Base-by-base conservation (phyloP, 2,113 vertebrate species). In the Centropristis striata region DNA sequence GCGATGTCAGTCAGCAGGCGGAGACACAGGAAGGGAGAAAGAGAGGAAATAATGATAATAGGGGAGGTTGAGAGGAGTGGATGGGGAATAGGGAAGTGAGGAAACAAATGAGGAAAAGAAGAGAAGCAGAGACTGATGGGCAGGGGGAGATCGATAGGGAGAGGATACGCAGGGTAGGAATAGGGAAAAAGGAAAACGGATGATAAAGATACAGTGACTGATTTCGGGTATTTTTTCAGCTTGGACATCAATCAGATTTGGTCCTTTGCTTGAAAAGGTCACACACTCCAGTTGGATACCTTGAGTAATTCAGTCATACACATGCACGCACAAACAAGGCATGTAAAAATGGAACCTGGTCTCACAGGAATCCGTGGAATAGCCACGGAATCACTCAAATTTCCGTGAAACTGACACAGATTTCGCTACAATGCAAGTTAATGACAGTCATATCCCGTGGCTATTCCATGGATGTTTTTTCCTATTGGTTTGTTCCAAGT, bases 221-320 rank as follows among this genome's bases (percentile, higher is more conserved):
- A 55, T 46, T n/a, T 78, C 53, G 5, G 58, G 46, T 65, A 54
- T 87, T 86, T 88, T 66, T 51, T 57, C 53, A 46, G 46, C 39
- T 68, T 65, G 39, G 6, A 63, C 47, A 75, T 90, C 77, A 55
- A 80, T 89, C 83, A 90, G 78, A 57, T 67, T 66, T 47, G 67
- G 49, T 50, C 49, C 59, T 66, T 71, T 41, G 66, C 72, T 20
- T 42, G 68, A 82, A 91, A 90, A 93, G 88, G 89, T 92, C 85
- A 86, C 41, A 50, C 0, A n/a, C 57, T 60, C 42, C 42, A 65
- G 66, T 78, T 54, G 71, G 69, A 72, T 61, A 79, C 80, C 57
- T 54, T 20, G 39, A 85, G 80, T 81, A 82, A 57, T 84, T 88
- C 73, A 66, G 50, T 69, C 68, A 14, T 9, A 6, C 69, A 44